Base-by-base conservation (phyloP, 2,113 vertebrate genomes). In the Channa argus region DNA sequence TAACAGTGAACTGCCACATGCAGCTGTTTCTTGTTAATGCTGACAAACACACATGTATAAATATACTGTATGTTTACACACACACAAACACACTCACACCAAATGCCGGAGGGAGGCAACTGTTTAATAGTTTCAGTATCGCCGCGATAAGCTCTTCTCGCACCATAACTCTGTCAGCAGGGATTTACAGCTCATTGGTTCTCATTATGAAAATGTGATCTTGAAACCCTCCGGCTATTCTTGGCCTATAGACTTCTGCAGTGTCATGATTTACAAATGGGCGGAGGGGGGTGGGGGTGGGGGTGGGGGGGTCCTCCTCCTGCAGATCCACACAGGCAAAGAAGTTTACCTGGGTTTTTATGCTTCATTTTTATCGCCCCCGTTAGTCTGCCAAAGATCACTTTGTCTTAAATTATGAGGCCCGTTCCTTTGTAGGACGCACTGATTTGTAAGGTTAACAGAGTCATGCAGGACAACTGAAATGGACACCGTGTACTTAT, bases 171-270 rank as follows among this genome's bases (percentile, higher is more conserved):
- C 68, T 83, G 84, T 91, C 90, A 87, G 89, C 86, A 79, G 87
- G 83, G 87, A 92, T 91, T 92, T 89, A 90, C 90, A 85, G 85
- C 90, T 91, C 87, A 90, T 92, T 91, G 90, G 82, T 81, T 88
- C 85, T 90, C 86, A 87, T 91, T 91, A 91, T 91, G 90, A 92
- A 91, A 91, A 90, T 90, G 86, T 85, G 86, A 91, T 88, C 80
- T 88, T 74, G 83, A 88, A 89, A 56, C 83, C 90, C 86, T 82
- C 69, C 11, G 83, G 80, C 72, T 86, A 55, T 66, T 78, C 65
- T 73, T 71, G 78, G 83, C 87, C 82, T 79, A 24, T 80, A 59
- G 75, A 82, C 83, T 63, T 85, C 11, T 88, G 89, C 83, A 41
- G 72, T 58, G 84, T 88, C 76, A 79, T 74, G 87, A 63, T 81